phyloP scores from a whole-genome alignment of 2,113 vertebrate genomes.

The Myxocyprinus asiaticus region DNA sequence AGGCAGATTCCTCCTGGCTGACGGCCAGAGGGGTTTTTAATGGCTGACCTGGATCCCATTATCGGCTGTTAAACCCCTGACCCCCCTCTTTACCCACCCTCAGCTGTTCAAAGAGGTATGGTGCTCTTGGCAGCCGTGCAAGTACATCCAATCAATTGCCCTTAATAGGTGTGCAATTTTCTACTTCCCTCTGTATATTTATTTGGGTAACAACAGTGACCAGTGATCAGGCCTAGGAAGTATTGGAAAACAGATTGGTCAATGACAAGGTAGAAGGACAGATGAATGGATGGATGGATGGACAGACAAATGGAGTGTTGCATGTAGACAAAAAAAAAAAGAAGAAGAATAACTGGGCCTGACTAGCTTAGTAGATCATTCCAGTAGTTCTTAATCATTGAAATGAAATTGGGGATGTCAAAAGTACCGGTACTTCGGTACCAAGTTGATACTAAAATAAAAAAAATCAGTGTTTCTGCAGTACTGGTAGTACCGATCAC shows the following conservation, averaged over 20 bases:
- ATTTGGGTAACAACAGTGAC: conserved; percentile 34
- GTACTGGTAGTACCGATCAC: too few species aligned
- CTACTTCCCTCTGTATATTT: conserved; percentile 44
- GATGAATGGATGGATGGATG: too few species aligned
- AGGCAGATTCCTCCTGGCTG: conserved; percentile 47
- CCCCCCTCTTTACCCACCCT: conserved; percentile 39
- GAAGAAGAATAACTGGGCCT: too few species aligned
- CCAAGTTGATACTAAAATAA: too few species aligned
- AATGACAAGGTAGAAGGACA: too few species aligned
- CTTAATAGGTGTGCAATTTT: conserved; percentile 56
- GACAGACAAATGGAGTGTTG: too few species aligned
- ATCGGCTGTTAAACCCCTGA: conserved; percentile 57
- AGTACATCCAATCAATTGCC: conserved; percentile 54
- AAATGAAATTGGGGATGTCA: too few species aligned
- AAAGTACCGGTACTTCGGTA: too few species aligned
- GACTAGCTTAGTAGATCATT: too few species aligned
- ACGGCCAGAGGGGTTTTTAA: conserved; percentile 48
- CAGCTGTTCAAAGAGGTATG: conserved; percentile 23
- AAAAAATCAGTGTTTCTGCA: too few species aligned
- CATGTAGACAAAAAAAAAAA: too few species aligned
- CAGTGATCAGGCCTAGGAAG: conserved; percentile 9
- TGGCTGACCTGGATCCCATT: conserved; percentile 57
- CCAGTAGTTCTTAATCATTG: too few species aligned
- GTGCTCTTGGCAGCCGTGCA: conserved; percentile 51
- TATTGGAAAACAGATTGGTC: conserved; percentile 4